Percentiles rank a stretch among this genome's conserved stretches.
These are phyloP conservation scores for Rotaria socialis DNA, from an alignment of 2,888 invertebrate species.

Conservation along the genomic window DNA sequence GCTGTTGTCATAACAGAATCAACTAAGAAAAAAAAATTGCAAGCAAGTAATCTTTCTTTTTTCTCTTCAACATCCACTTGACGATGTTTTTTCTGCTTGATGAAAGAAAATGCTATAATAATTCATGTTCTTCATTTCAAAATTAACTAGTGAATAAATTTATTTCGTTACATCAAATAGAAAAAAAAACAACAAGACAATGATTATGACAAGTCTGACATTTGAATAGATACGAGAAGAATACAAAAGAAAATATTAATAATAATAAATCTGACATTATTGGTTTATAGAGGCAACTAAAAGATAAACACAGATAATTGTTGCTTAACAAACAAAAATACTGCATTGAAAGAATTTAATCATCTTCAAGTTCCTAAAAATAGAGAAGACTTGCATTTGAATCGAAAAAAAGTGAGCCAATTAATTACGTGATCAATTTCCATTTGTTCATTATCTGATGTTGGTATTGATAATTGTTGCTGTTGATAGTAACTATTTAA, in stretches of 20 bases:
- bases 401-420: background rate
- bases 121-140: background rate
- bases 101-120: too few relatives aligned
- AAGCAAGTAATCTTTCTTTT: too few relatives aligned
- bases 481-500: background rate
- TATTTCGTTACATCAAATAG: background rate
- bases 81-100: too few relatives aligned
- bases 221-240: too few relatives aligned
- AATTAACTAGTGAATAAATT: conserved; percentile 10
- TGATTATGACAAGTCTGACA: conserved; percentile 2
- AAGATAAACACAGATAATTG: background rate
- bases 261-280: conserved; percentile 22
- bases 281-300: background rate
- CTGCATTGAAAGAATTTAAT: background rate
- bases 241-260: background rate
- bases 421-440: background rate
- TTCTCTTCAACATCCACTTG: too few relatives aligned
- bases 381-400: background rate
- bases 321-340: conserved; percentile 9
- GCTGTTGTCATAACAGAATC: conserved; percentile 1
- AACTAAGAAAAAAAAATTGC: too few relatives aligned
- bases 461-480: background rate
- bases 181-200: background rate
- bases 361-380: background rate
- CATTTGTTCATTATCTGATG: background rate